Base-by-base conservation (phyloP, 1,140 invertebrate genomes). In the Orchesella cincta region DNA sequence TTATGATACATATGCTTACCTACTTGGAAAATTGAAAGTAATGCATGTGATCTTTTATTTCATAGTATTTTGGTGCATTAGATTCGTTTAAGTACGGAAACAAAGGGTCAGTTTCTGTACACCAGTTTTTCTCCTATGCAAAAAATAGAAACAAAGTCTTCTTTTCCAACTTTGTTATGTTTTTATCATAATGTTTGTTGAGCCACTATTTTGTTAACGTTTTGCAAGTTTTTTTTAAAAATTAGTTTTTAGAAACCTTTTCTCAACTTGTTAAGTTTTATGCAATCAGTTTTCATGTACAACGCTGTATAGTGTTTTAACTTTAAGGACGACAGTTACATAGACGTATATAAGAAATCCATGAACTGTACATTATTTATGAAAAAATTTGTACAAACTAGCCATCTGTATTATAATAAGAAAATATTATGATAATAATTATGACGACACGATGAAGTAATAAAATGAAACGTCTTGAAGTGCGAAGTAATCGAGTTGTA, bases 351-450 rank as follows among this genome's bases (percentile, higher is more conserved):
- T n/a, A n/a, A 14, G 23, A 14, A 26, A n/a, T n/a, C n/a, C 26
- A 57, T 57, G 23, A 14, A 57, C n/a, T 57, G 54, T 57, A 57
- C 54, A 57, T 57, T 57, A 57, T 57, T 57, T 57, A 57, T 57
- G 54, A 57, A 12, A 57, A 57, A 57, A 46, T 46, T 26, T 57
- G 54, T 57, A 57, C 54, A 57, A 57, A 57, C 54, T 57, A 57
- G 54, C 54, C 54, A 57, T 23, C 54, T 26, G 54, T 57, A 57
- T 57, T 57, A 57, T 57, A 23, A 8, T 57, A 26, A 5, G 39
- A 46, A 57, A 23, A 57, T 57, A 23, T 23, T 57, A 57, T 57
- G 26, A 12, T 57, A 18, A 26, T 18, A 23, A 57, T 46, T 57
- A 57, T 57, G 54, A 57, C 54, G 54, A 57, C 54, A 57, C 54